phyloP scores from a whole-genome alignment of 2,113 vertebrate species.

The Daphoenositta chrysoptera region DNA sequence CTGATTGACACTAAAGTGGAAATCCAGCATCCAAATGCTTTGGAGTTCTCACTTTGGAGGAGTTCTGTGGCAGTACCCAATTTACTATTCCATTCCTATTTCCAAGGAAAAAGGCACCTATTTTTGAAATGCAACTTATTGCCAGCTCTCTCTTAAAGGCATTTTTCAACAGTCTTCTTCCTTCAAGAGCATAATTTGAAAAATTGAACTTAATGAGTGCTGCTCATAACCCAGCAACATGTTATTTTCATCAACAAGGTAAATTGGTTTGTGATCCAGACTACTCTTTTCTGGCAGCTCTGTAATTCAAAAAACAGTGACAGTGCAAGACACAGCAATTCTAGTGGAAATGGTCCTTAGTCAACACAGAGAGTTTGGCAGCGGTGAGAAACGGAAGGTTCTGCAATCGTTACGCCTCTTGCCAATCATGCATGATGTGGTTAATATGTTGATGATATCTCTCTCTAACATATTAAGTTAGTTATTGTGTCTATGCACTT shows the following conservation, averaged over 20 bases:
- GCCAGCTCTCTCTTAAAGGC: background rate
- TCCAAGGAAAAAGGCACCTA: background rate
- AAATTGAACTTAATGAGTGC: background rate
- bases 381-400: background rate
- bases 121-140: background rate
- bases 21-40: background rate
- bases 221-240: background rate
- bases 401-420: background rate
- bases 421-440: conserved; percentile 9
- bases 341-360: background rate
- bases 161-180: background rate
- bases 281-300: background rate
- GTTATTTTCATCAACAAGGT: background rate
- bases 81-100: background rate
- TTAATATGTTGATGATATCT: conserved; percentile 47
- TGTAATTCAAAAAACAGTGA: background rate
- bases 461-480: conserved; percentile 20
- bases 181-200: background rate
- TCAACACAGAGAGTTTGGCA: background rate
- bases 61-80: background rate
- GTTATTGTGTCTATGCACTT: conserved; percentile 58
- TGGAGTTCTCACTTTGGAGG: background rate
- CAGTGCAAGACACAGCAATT: background rate
- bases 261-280: background rate
- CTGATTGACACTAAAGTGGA: background rate